Conservation (phyloP, 2,888 invertebrate genomes). For the Sarcophaga subvicina region DNA sequence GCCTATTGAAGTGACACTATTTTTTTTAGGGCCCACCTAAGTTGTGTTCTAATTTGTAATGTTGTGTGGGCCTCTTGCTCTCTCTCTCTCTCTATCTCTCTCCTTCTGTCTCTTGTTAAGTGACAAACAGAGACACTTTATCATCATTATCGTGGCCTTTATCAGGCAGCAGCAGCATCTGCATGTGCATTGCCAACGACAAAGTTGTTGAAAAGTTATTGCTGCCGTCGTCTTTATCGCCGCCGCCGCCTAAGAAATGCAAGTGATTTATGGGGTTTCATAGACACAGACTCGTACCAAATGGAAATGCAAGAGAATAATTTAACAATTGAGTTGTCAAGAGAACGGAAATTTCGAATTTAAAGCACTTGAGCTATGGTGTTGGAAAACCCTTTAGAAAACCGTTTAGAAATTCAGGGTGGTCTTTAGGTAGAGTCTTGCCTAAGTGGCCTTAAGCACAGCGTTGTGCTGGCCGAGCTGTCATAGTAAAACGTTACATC, state of each 20-base stretch:
- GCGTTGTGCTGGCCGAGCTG: too few species aligned
- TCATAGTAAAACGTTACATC: too few species aligned
- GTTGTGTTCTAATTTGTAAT: conserved; percentile 31
- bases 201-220: conserved; percentile 68
- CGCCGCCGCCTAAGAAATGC: conserved; percentile 30
- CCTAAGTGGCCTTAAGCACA: too few species aligned
- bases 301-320: conserved; percentile 57
- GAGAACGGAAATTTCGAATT: too few species aligned
- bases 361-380: too few species aligned
- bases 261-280: conserved; percentile 63
- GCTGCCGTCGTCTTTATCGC: conserved; percentile 56
- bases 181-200: conserved; percentile 55
- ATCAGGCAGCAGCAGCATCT: conserved; percentile 4
- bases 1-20: conserved; percentile 57
- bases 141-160: conserved; percentile 32
- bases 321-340: conserved; percentile 35
- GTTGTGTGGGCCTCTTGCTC: background rate
- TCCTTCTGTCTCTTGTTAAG: background rate
- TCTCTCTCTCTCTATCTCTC: background rate
- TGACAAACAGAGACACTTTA: conserved; percentile 52
- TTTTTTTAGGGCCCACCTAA: conserved; percentile 63
- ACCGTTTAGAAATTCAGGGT: too few species aligned
- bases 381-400: too few species aligned
- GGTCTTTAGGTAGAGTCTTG: too few species aligned
- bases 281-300: background rate